phyloP scores from a whole-genome alignment of 23 tunicate species.

The Styela plicata region DNA sequence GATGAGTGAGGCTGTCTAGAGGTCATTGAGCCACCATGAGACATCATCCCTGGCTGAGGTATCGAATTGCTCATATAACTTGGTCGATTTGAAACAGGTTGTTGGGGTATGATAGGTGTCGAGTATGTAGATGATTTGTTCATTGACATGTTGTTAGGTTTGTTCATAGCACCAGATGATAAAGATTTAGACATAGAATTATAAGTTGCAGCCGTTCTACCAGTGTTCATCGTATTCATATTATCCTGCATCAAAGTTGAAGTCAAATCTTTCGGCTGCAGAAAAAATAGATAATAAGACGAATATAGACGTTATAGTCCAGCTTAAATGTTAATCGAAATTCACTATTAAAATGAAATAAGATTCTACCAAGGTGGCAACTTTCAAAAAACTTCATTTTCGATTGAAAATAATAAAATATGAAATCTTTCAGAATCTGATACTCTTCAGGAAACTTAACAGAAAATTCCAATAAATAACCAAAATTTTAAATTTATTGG shows the following conservation, averaged over 20 bases:
- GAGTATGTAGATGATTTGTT: not conserved
- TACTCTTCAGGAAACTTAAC: too few species aligned
- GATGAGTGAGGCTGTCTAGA: not conserved
- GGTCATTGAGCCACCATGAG: conserved; percentile 1
- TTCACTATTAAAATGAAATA: too few species aligned
- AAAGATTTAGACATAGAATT: not conserved
- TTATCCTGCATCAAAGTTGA: conserved; percentile 70
- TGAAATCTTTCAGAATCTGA: too few species aligned
- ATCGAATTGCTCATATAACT: conserved; percentile 2
- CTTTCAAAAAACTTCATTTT: too few species aligned
- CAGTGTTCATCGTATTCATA: not conserved
- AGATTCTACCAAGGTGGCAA: too few species aligned
- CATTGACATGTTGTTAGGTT: not conserved
- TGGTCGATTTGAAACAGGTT: not conserved
- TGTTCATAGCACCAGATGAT: too few species aligned
- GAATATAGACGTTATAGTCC: too few species aligned
- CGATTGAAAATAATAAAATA: too few species aligned
- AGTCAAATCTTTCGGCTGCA: conserved; percentile 77
- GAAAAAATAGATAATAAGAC: too few species aligned
- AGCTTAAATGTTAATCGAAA: too few species aligned
- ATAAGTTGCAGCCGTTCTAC: not conserved
- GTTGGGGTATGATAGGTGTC: not conserved
- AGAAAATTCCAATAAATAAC: too few species aligned
- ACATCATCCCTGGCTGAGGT: not conserved
- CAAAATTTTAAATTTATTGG: too few species aligned